phyloP scores from a whole-genome alignment of 2,797 vertebrate species.

The Sebastiscus tertius region DNA sequence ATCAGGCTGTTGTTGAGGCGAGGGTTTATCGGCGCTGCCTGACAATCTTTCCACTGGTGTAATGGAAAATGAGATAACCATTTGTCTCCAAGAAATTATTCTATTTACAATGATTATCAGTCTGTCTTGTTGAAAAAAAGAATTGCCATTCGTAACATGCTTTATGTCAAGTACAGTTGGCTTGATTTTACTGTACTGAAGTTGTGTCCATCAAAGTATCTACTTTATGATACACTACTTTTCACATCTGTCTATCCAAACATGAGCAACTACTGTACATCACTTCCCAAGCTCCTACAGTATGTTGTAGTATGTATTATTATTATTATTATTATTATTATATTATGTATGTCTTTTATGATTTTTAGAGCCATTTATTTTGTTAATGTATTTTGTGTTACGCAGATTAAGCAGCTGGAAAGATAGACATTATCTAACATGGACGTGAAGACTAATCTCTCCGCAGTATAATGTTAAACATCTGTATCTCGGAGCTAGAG shows the following conservation, averaged over 20 bases:
- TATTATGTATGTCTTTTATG: background rate
- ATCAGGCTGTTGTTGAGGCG: slow-evolving; percentile 71
- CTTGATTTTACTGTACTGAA: background rate
- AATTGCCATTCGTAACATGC: background rate
- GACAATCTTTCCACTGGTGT: slow-evolving; percentile 65
- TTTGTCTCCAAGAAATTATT: slow-evolving; percentile 45
- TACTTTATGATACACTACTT: background rate
- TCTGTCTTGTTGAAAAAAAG: slow-evolving; percentile 17
- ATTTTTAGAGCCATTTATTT: background rate
- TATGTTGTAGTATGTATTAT: too few relatives aligned
- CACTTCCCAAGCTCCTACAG: background rate
- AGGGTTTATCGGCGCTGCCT: slow-evolving; percentile 61
- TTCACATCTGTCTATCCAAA: slow-evolving; percentile 17
- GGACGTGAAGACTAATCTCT: slow-evolving; percentile 8
- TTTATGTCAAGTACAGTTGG: background rate
- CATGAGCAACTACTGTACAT: slow-evolving; percentile 4
- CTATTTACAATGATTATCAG: slow-evolving; percentile 22
- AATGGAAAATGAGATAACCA: slow-evolving; percentile 62
- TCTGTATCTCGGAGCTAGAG: slow-evolving; percentile 30
- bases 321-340: too few relatives aligned
- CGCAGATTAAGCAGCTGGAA: slow-evolving; percentile 1
- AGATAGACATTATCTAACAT: background rate
- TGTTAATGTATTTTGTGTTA: slow-evolving; percentile 4
- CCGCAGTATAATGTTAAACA: slow-evolving; percentile 44
- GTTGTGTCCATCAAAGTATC: background rate